phyloP scores from a whole-genome alignment of 2,113 vertebrate genomes.

The Cochlearius cochlearius region DNA sequence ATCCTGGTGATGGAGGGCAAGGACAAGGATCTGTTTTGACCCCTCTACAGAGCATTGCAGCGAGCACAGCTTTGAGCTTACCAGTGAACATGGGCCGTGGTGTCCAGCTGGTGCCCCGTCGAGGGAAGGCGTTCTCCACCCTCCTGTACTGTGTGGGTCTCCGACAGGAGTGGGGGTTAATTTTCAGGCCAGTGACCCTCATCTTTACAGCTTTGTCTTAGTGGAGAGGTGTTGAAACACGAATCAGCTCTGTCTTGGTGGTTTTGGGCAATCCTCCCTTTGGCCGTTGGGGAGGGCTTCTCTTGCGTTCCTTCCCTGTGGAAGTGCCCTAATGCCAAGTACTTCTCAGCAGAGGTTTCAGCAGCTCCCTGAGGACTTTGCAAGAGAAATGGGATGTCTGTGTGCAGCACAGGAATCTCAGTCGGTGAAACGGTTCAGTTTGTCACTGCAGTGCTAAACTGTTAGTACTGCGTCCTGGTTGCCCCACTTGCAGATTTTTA shows the following conservation, averaged over 20 bases:
- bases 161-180: not conserved
- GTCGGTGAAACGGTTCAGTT: not conserved
- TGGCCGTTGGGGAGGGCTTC: fast-evolving
- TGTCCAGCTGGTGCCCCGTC: not conserved
- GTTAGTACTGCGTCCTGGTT: not conserved
- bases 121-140: not conserved
- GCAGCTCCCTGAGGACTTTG: not conserved
- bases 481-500: not conserved
- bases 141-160: fast-evolving
- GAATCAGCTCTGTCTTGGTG: not conserved
- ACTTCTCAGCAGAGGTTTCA: not conserved
- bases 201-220: not conserved
- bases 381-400: not conserved
- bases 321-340: not conserved
- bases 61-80: not conserved
- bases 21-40: not conserved
- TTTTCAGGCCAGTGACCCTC: not conserved
- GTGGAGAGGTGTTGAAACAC: not conserved
- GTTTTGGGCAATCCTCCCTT: not conserved
- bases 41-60: not conserved
- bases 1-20: not conserved
- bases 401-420: not conserved
- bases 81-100: fast-evolving
- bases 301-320: not conserved
- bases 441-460: not conserved